These are phyloP conservation scores for Scartelaos histophorus DNA, from an alignment of 2,113 vertebrate genomes.

Conservation along the genomic window DNA sequence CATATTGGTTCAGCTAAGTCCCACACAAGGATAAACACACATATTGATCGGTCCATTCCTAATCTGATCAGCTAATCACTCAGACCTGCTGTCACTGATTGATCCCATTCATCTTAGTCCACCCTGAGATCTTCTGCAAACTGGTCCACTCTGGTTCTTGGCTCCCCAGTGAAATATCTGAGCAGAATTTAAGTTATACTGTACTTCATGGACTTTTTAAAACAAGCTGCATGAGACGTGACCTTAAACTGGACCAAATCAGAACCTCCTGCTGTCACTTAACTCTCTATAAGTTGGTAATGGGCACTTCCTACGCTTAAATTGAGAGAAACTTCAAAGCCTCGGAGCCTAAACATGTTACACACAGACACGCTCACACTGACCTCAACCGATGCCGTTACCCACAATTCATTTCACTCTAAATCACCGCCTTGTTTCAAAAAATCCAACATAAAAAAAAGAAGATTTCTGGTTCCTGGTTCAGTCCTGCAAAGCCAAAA, in stretches of 20 bases:
- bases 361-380: slow-evolving; percentile 39
- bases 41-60: slow-evolving; percentile 45
- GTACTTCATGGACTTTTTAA: not conserved
- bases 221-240: slow-evolving; percentile 21
- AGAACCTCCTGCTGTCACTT: slow-evolving; percentile 58
- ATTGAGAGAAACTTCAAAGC: slow-evolving; percentile 46
- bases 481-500: no score
- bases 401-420: slow-evolving; percentile 45
- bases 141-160: slow-evolving; percentile 12
- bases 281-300: slow-evolving; percentile 28
- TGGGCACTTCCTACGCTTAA: slow-evolving; percentile 3
- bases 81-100: slow-evolving; percentile 34
- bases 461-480: no score
- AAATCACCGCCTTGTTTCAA: slow-evolving; percentile 53
- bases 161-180: no score
- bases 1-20: not conserved
- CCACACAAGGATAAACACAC: not conserved
- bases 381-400: slow-evolving; percentile 59
- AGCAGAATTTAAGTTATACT: no score
- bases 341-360: slow-evolving; percentile 49
- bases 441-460: slow-evolving; percentile 36
- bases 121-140: not conserved
- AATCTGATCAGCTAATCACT: slow-evolving; percentile 36
- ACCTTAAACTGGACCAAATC: slow-evolving; percentile 39
- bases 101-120: slow-evolving; percentile 50